Percentiles rank a stretch among this genome's conserved stretches.
These are phyloP conservation scores for Hoplodrina blanda DNA, from an alignment of 2,888 invertebrate genomes.

Conservation along the genomic window DNA sequence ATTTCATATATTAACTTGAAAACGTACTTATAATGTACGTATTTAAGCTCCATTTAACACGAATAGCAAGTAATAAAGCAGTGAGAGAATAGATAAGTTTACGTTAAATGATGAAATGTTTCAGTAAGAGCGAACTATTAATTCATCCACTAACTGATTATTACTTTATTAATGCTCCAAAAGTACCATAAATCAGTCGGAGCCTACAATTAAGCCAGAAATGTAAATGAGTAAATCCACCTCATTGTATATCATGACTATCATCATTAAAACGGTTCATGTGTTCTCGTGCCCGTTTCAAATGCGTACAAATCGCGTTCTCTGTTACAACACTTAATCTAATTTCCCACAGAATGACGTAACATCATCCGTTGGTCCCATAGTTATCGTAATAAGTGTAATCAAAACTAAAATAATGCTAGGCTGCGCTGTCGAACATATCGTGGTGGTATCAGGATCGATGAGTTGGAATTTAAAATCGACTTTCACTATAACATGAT, in stretches of 20 bases:
- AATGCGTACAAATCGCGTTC: slow-evolving; percentile 51
- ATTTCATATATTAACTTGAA: too few species aligned
- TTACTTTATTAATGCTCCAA: slow-evolving; percentile 37
- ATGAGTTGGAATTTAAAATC: slow-evolving; percentile 53
- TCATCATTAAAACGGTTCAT: slow-evolving; percentile 56
- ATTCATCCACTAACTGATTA: slow-evolving; percentile 13
- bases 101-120: slow-evolving; percentile 19
- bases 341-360: slow-evolving; percentile 59
- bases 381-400: slow-evolving; percentile 75
- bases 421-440: slow-evolving; percentile 60
- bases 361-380: slow-evolving; percentile 59
- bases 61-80: slow-evolving; percentile 4
- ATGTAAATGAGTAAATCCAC: slow-evolving; percentile 34
- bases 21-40: too few species aligned
- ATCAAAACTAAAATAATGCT: slow-evolving; percentile 68
- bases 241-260: slow-evolving; percentile 22
- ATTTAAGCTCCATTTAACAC: too few species aligned
- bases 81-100: neutral
- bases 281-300: slow-evolving; percentile 46
- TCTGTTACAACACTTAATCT: slow-evolving; percentile 67
- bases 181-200: slow-evolving; percentile 35
- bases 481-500: slow-evolving; percentile 33
- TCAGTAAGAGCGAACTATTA: slow-evolving; percentile 22
- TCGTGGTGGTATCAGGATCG: slow-evolving; percentile 42
- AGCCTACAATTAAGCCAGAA: slow-evolving; percentile 40